Conservation (phyloP, 2,888 invertebrate species). For the Beris morrisii region DNA sequence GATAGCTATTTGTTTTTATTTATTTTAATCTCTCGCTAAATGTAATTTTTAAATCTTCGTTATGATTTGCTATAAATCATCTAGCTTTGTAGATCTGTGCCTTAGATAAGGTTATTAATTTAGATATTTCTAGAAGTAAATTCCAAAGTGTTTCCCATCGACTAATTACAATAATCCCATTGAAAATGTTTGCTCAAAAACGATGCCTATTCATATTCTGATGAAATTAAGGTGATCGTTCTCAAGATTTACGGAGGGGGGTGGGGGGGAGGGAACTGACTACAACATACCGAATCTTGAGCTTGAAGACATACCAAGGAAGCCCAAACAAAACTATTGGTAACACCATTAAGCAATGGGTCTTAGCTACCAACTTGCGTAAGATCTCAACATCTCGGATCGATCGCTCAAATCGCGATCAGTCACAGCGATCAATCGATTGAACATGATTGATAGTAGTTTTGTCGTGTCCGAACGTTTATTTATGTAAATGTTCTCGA, state of each 20-base stretch:
- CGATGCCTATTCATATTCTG: not conserved
- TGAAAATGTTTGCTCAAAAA: conserved; percentile 2
- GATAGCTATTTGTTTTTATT: conserved; percentile 23
- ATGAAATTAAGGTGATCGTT: not conserved
- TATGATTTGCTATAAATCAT: conserved; percentile 4
- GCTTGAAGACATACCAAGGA: no score
- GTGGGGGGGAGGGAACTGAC: no score
- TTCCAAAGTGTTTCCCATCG: conserved; percentile 4
- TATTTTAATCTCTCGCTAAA: conserved; percentile 23
- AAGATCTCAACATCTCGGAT: conserved; percentile 36
- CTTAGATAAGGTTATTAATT: not conserved
- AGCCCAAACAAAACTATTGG: conserved; percentile 22
- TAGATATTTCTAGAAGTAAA: conserved; percentile 10
- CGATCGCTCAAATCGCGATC: conserved; percentile 35
- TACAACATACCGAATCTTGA: conserved; percentile 14
- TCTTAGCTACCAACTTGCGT: conserved; percentile 33
- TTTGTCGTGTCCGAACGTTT: conserved; percentile 37
- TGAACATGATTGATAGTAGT: conserved; percentile 38
- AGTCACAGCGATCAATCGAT: conserved; percentile 37
- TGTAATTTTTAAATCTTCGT: not conserved
- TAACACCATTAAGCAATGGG: conserved; percentile 31
- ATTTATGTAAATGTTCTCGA: conserved; percentile 38
- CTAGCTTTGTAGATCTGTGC: no score
- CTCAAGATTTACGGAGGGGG: conserved; percentile 8
- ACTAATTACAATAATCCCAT: conserved; percentile 23